Percentiles rank a stretch among this genome's conserved stretches.
Conservation (phyloP, 2,888 invertebrate species). For the Teleiodes luculella region DNA sequence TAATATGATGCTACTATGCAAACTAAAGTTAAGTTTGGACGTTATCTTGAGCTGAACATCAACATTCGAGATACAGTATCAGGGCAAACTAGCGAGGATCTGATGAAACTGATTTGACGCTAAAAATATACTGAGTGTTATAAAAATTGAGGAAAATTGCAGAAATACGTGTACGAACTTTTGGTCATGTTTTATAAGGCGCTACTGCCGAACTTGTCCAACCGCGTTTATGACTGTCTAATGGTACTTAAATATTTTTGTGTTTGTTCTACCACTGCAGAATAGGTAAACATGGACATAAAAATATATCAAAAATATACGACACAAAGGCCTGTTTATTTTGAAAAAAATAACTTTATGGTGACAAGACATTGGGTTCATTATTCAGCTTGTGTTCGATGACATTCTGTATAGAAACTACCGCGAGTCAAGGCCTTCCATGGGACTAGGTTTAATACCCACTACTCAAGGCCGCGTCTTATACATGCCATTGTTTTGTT, state of each 20-base stretch:
- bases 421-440: background rate
- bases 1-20: no score
- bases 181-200: no score
- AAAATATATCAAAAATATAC: no score
- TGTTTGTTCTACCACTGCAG: no score
- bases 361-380: no score
- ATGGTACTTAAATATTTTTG: no score
- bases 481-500: background rate
- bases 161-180: no score
- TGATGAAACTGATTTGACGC: background rate
- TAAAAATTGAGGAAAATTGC: background rate
- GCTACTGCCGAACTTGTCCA: no score
- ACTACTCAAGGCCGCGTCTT: constrained; percentile 8
- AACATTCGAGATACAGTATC: background rate
- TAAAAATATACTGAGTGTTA: background rate
- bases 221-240: no score
- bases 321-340: no score
- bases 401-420: background rate
- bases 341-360: no score
- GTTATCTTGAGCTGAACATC: constrained; percentile 7
- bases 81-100: background rate
- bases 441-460: background rate
- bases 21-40: background rate
- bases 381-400: background rate
- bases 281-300: no score